Base-by-base conservation (phyloP, 2,797 vertebrate species). In the Gorsachius magnificus region DNA sequence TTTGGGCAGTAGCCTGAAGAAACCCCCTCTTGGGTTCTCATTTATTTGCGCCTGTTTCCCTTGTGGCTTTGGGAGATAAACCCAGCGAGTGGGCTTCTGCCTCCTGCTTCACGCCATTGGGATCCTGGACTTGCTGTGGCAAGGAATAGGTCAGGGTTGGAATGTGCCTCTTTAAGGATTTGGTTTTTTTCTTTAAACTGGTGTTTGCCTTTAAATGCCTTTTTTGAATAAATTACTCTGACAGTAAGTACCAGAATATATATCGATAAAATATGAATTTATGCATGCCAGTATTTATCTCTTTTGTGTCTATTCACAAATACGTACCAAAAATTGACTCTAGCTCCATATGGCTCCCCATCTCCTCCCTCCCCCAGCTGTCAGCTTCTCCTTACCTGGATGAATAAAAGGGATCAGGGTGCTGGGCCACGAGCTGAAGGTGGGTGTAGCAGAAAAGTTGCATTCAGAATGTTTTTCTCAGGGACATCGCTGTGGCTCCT, bases 221-320 rank as follows among this genome's bases (percentile, higher is more conserved):
- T 66, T 84, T 85, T 72, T 45, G 68, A 83, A 81, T 72, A 93
- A 91, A 60, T 94, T 65, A 72, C 76, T 81, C 53, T 93, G 57
- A 71, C 89, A 93, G 76, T 95, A 92, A 93, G 72, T 83, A 85
- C 86, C 57, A 92, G 85, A 89, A 91, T 87, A 92, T 70, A 43
- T 92, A 76, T 85, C 0, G 5, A 91, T 93, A 95, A 90, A 93
- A 88, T 72, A 92, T 26, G 72, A 93, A 96, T 95, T 94, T 95
- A 96, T 95, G 82, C 84, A 61, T 91, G 65, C 76, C 79, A 94
- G 53, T 50, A 45, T 95, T 92, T 93, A 45, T 93, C 71, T 81
- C 38, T 87, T 92, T 94, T 94, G 76, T 91, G 69, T 90, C 89
- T 95, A 36, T 96, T 93, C 93, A 93, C 54, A 96, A 95, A 91